phyloP scores from a whole-genome alignment of 92 coral and sea anemone species.

The Chrysogorgia sp. region DNA sequence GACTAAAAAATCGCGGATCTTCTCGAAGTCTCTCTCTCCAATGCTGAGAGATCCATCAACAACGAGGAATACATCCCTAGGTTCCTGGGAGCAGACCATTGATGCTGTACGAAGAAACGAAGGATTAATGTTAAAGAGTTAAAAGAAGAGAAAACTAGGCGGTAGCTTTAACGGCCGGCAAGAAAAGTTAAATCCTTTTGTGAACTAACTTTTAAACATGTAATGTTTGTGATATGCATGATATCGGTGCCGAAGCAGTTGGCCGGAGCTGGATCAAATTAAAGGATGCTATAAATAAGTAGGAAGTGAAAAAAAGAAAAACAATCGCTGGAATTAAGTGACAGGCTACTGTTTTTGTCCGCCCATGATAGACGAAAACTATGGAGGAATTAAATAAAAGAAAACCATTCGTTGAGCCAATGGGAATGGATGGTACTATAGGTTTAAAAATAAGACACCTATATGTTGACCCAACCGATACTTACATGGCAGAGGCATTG shows the following conservation, averaged over 20 bases:
- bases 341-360: not conserved
- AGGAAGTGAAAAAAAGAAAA: not conserved
- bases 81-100: slow-evolving; percentile 38
- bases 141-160: not conserved
- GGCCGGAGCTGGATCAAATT: not conserved
- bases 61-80: slow-evolving; percentile 35
- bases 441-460: not conserved
- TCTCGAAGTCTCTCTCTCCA: slow-evolving; percentile 7
- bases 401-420: not conserved
- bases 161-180: no score
- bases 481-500: slow-evolving; percentile 20
- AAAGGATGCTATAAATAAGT: not conserved
- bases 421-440: no score
- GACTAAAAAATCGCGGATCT: slow-evolving; percentile 9
- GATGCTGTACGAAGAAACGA: not conserved
- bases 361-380: no score
- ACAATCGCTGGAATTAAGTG: not conserved
- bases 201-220: no score
- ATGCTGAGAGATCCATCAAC: slow-evolving; percentile 38
- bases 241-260: no score
- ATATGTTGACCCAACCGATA: not conserved
- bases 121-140: not conserved
- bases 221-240: no score
- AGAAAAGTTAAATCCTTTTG: no score
- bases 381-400: no score